A percentile compares a stretch with the other conserved stretches of the same genome.
phyloP scores from a whole-genome alignment of 2,797 vertebrate species.

The Setipinna tenuifilis region DNA sequence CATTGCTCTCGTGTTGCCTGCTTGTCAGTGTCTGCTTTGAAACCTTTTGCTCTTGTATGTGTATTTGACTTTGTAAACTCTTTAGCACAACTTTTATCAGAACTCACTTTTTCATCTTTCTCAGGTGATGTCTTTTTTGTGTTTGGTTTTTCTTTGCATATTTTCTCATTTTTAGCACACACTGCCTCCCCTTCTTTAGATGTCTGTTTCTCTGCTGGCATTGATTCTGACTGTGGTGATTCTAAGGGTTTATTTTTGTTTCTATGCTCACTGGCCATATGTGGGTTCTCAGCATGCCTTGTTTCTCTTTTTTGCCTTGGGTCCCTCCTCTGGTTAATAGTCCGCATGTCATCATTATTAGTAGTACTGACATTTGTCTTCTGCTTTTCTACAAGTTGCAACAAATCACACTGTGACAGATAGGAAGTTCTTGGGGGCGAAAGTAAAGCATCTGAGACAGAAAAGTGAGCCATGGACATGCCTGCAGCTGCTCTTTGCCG shows the following conservation, averaged over 20 bases:
- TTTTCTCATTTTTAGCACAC: neutral
- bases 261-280: slow-evolving; percentile 54
- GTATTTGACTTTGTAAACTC: neutral
- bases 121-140: neutral
- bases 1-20: neutral
- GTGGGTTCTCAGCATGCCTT: slow-evolving; percentile 66
- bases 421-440: slow-evolving; percentile 85
- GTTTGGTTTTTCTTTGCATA: neutral
- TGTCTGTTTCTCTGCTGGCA: neutral
- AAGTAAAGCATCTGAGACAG: slow-evolving; percentile 91
- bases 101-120: neutral
- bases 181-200: neutral
- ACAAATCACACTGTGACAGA: slow-evolving; percentile 68
- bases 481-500: slow-evolving; percentile 94
- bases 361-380: neutral
- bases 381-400: slow-evolving; percentile 60
- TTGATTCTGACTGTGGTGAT: neutral
- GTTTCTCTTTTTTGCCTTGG: slow-evolving; percentile 75
- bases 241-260: slow-evolving; percentile 42
- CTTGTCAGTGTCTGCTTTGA: neutral
- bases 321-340: slow-evolving; percentile 67
- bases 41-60: neutral
- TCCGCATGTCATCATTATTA: slow-evolving; percentile 44
- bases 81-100: neutral
- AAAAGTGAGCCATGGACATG: slow-evolving; percentile 96